Evolutionary conservation across 2,888 invertebrate genomes (phyloP).

Genomic region (Aleiodes alternator): DNA sequence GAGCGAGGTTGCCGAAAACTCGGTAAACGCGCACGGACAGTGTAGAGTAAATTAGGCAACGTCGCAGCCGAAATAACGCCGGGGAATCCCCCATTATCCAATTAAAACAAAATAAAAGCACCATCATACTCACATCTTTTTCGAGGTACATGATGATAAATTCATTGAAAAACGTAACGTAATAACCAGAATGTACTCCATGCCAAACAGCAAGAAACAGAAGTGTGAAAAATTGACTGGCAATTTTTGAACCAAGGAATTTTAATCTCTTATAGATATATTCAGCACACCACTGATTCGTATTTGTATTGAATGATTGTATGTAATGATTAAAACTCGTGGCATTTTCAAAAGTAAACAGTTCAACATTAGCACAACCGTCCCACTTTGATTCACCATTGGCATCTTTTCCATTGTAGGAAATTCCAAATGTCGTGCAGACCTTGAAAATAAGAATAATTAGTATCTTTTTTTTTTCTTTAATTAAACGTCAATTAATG

Average conservation of each 20-base stretch:
- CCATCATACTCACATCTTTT: conserved; percentile 81
- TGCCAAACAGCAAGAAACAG: conserved; percentile 97
- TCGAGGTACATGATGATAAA: conserved; percentile 91
- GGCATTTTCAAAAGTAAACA: conserved; percentile 88
- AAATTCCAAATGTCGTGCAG: conserved; percentile 82
- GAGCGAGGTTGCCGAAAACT: no score
- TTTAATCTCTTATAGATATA: conserved; percentile 96
- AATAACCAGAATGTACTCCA: conserved; percentile 96
- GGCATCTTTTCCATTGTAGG: conserved; percentile 86
- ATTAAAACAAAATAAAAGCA: no score
- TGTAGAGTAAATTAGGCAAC: no score
- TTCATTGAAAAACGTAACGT: conserved; percentile 93
- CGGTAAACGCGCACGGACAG: no score
- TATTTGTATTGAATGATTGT: conserved; percentile 95
- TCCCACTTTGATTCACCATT: conserved; percentile 85
- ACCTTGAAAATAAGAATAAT: conserved; percentile 59
- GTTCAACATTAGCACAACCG: conserved; percentile 92
- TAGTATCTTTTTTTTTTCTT: background rate
- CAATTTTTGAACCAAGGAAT: conserved; percentile 83
- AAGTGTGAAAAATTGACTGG: conserved; percentile 90
- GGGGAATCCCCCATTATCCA: no score
- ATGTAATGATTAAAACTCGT: conserved; percentile 92
- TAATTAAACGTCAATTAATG: background rate
- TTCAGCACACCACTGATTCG: conserved; percentile 95
- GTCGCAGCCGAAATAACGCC: no score